Evolutionary conservation across 2,113 vertebrate species (phyloP), one percentile per base, ranked within the genome.

Genomic region (Ammodytes dubius): DNA sequence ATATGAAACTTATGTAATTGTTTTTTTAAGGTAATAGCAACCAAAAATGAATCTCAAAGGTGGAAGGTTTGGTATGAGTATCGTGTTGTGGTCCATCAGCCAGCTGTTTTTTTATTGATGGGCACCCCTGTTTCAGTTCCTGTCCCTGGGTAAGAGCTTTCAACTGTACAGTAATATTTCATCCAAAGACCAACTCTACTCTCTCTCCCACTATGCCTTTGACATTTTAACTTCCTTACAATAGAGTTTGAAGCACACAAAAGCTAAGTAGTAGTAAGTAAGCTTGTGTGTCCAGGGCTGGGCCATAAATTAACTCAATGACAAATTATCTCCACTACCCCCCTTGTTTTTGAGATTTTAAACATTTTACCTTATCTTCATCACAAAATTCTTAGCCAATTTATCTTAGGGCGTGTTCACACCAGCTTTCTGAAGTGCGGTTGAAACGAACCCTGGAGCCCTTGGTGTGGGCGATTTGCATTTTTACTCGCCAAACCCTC

Each of bases 1-100:
- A 40, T 61, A 13, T 49, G 43, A 66, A 61, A 61, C 37, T 53
- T 70, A 35, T 12, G 35, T 67, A 69, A 54, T 46, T 45, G 47
- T 74, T 58, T 74, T 59, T 84, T 56, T 35, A 13, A 47, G 40
- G 74, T 60, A 5, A 74, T 19, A 68, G 56, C 4, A 47, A 77
- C 73, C 19, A 68, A 27, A 65, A 74, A 73, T 69, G 39, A 40
- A 63, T 56, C 7, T 73, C n/a, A 63, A 65, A 47, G 79, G 15
- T 77, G 45, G n/a, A 75, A 8, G 46, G 47, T 73, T 67, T 52
- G 52, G 17, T 56, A 27, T 68, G 49, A 50, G 64, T 70, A 58
- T 74, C 70, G 40, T 74, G 67, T 57, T 61, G 56, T 70, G 35
- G 54, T 50, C 4, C 6, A 9, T 53, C 71, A 74, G 61, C 9